Evolutionary conservation across 1,140 invertebrate genomes (phyloP), one percentile per base, ranked within the genome.

Genomic region (Archivesica marissinica): DNA sequence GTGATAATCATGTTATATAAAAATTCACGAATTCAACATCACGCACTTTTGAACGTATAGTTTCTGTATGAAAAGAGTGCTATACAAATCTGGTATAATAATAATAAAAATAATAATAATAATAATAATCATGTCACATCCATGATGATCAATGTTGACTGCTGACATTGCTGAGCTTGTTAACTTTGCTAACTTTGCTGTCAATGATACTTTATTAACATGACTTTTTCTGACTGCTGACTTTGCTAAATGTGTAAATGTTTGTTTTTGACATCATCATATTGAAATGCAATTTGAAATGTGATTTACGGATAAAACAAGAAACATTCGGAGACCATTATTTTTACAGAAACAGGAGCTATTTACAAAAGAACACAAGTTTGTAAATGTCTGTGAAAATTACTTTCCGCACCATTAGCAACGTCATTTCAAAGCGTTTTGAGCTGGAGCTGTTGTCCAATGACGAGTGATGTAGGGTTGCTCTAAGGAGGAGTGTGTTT

Each of bases 371-470:
- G 61, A 66, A 39, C 38, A 33, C 35, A 66, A 66, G 77, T 79
- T 68, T 79, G 44, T 68, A 66, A 79, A 64, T 66, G 59, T 52
- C 77, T 79, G 77, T 79, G 61, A 79, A 79, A 66, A 66, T 79
- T 59, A 47, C 54, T 66, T 50, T 66, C 59, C 41, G 77, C 35
- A 11, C 77, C 33, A 79, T 79, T 79, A 66, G 56, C 59, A 44
- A 35, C 59, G 56, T 23, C 77, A 66, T 33, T 64, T 68, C 61
- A 66, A 68, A 79, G 56, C 54, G 13, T 6, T n/a, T 33, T 11
- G 41, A 77, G 41, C 28, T 23, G 9, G 52, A 28, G 2, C 17
- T 30, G 39, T 28, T 28, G 77, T 66, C 56, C 77, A 64, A 64
- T 79, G 59, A 66, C 41, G 56, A 72, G 41, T 72, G 61, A 66